A percentile compares a stretch with the other conserved stretches of the same genome.
phyloP scores from a whole-genome alignment of 1,140 invertebrate species.

The Armadillidium nasatum region DNA sequence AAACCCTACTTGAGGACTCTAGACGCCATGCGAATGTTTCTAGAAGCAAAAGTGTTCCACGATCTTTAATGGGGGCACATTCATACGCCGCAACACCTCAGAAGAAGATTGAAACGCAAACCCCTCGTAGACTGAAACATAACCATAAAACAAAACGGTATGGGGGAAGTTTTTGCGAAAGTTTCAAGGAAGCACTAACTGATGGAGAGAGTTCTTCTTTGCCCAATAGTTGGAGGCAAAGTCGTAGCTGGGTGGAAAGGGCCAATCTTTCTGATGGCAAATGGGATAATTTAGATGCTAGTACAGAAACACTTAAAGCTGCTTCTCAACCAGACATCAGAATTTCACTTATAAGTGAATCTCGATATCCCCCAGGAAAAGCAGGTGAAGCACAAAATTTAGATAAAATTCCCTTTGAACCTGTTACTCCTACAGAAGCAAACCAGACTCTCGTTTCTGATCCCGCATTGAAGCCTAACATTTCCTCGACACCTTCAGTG shows the following conservation, averaged over 20 bases:
- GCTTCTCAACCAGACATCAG: conserved; percentile 41
- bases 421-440: no score
- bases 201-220: conserved; percentile 23
- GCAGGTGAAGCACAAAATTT: conserved; percentile 17
- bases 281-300: conserved; percentile 41
- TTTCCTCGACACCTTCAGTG: conserved; percentile 2
- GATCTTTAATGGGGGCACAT: background rate
- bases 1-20: conserved; percentile 37
- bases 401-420: no score
- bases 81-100: background rate
- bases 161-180: conserved; percentile 25
- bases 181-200: conserved; percentile 24
- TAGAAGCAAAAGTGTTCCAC: conserved; percentile 1
- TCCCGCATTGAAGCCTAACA: background rate
- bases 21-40: conserved; percentile 18
- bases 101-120: conserved; percentile 29
- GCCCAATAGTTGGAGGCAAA: conserved; percentile 29
- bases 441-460: no score
- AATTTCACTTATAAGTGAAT: conserved; percentile 37
- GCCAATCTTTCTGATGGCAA: conserved; percentile 38
- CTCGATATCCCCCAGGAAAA: conserved; percentile 33
- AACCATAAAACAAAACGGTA: conserved; percentile 34
- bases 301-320: conserved; percentile 44
- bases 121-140: conserved; percentile 35
- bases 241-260: conserved; percentile 46